phyloP scores from a whole-genome alignment of 53 echinoderm and acorn worm genomes.

The Apostichopus leukothele region DNA sequence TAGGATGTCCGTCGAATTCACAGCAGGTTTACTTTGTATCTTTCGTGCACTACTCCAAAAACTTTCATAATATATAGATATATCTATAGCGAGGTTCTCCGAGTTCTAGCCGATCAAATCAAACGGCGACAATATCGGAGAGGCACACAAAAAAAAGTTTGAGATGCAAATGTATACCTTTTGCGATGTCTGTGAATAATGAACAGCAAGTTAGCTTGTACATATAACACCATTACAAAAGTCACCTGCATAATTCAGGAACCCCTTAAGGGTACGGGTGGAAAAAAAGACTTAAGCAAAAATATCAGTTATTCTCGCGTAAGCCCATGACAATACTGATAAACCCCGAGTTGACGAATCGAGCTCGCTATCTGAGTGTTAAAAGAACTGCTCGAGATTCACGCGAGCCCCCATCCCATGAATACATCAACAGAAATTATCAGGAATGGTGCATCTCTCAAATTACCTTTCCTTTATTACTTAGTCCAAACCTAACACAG shows the following conservation, averaged over 20 bases:
- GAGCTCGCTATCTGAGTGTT: conserved; percentile 13
- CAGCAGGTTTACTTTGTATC: no score
- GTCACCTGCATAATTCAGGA: conserved; percentile 11
- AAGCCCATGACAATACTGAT: conserved; percentile 23
- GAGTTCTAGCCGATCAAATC: no score
- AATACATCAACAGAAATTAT: conserved; percentile 38
- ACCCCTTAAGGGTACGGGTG: neutral
- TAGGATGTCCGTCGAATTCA: no score
- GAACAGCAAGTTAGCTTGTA: neutral
- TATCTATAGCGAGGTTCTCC: no score
- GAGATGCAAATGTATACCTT: no score
- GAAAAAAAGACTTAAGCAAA: neutral
- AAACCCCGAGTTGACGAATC: conserved; percentile 13
- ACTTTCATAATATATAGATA: no score
- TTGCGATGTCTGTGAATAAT: no score
- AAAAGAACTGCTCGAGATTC: conserved; percentile 18
- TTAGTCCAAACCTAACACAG: no score
- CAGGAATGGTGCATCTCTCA: neutral
- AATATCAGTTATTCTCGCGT: conserved; percentile 20
- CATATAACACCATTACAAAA: neutral
- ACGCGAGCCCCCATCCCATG: conserved; percentile 45
- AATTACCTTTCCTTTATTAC: conserved; percentile 4
- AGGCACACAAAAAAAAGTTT: no score
- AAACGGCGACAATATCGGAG: no score
- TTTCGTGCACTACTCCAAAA: no score